Evolutionary conservation across 1,140 invertebrate genomes (phyloP), one percentile per base, ranked within the genome.

Genomic region (Vollenhovia emeryi): DNA sequence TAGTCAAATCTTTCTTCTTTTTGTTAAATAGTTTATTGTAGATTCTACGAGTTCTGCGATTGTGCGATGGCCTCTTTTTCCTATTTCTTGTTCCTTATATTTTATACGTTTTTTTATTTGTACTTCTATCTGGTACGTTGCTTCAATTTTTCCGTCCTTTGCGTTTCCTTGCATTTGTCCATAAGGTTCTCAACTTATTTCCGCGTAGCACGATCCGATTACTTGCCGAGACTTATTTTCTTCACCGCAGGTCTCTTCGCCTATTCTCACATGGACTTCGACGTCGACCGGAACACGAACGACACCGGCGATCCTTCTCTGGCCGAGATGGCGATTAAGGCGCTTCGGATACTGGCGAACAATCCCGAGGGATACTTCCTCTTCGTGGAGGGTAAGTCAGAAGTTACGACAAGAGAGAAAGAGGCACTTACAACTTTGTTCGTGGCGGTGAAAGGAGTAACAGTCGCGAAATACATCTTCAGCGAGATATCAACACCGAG

Each of bases 351-450:
- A 60, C 95, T 99, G 8, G 95, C 95, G 33, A 97, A 97, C 87
- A 98, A 98, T 93, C 94, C 96, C 11, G 96, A 97, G 60, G 98
- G 98, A 36, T 99, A 97, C 93, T 98, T 99, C 92, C 94, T 99
- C 13, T 97, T 99, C 90, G 97, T 99, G 6, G 98, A 99, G 96
- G 98, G 98, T 98, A 93, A 95, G 94, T 76, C 59, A 15, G 9
- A 83, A 64, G 59, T 75, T 52, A 74, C 45, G 27, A 74, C 40
- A 24, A 33, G 48, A n/a, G 75, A 40, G 55, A 62, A 78, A 64
- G 45, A 64, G 71, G 36, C 75, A 79, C 64, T 74, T 69, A 57
- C 69, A 74, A 85, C 33, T 85, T 85, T 30, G 36, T 78, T 66
- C n/a, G 74, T 21, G 50, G 33, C 33, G 36, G 33, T 15, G 24